A percentile compares a stretch with the other conserved stretches of the same genome.
Conservation (phyloP, 1,140 invertebrate genomes). For the Whitmania pigra region DNA sequence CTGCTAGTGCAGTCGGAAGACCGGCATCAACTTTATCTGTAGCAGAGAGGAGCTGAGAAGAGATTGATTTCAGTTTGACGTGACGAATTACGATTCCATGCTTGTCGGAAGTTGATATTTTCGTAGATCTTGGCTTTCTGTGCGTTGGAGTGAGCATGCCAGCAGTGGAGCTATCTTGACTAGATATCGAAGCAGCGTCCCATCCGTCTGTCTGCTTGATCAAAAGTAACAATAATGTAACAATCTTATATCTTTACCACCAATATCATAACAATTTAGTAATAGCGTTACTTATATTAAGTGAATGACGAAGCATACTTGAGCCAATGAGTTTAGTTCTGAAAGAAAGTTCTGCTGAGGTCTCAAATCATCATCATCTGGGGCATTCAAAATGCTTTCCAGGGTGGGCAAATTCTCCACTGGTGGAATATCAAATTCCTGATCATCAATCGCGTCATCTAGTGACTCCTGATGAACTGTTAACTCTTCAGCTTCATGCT, state of each 20-base stretch:
- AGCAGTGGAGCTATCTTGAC: constrained; percentile 45
- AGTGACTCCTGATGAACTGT: too few relatives aligned
- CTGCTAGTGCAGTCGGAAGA: constrained; percentile 61
- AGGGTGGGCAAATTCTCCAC: constrained; percentile 63
- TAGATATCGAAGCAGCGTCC: constrained; percentile 40
- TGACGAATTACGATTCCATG: constrained; percentile 64
- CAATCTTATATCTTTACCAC: too few relatives aligned
- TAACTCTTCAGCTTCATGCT: too few relatives aligned
- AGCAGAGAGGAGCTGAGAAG: constrained; percentile 68
- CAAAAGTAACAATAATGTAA: too few relatives aligned
- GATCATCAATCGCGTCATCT: constrained; percentile 52
- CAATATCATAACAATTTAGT: too few relatives aligned
- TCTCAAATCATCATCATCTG: neutral
- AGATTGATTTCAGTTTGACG: constrained; percentile 66
- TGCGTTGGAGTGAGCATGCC: constrained; percentile 28
- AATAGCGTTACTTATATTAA: too few relatives aligned
- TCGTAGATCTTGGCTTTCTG: constrained; percentile 26
- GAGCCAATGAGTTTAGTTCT: too few relatives aligned
- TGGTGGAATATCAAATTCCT: constrained; percentile 67
- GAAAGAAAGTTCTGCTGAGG: too few relatives aligned
- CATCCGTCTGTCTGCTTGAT: constrained; percentile 32
- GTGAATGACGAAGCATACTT: too few relatives aligned
- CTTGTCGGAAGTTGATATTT: constrained; percentile 30
- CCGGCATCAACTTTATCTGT: constrained; percentile 75
- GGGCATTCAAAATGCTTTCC: constrained; percentile 65